Base-by-base conservation (phyloP, 2,888 invertebrate genomes). In the Leuctra nigra region DNA sequence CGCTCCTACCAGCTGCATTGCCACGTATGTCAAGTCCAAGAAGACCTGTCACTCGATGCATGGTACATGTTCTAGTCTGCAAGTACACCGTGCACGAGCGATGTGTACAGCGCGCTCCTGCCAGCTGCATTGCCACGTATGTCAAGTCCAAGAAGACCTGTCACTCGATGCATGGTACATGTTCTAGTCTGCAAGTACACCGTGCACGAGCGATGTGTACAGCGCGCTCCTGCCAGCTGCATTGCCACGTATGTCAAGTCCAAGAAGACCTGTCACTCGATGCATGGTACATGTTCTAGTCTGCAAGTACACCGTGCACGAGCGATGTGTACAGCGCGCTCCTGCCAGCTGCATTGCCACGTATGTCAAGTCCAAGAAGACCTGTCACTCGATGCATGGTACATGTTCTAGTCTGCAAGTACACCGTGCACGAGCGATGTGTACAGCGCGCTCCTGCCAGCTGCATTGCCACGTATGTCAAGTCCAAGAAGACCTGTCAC, bases 141-240 rank as follows among this genome's bases (percentile, higher is more conserved):
- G 91, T 92, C 58, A 96, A 96, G 74, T 92, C 93, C 46, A 89
- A 92, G 72, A 87, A 91, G 66, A 87, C 88, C 1, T 78, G 76
- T 25, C 80, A 86, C 71, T 75, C 77, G 74, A 29, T 75, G 96
- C 96, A n/a, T n/a, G n/a, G n/a, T n/a, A n/a, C n/a, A n/a, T n/a
- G n/a, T n/a, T n/a, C n/a, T n/a, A n/a, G n/a, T 97, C 74, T 97
- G 97, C 81, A 96, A 97, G 77, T 97, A 93, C 74, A 97, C 96
- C 1, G 97, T 96, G 1, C 97, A 97, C 73, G 97, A 97, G 72
- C 81, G 97, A n/a, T 97, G 97, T 74, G 97, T 97, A 13, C 91
- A 93, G 70, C 80, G 93, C 60, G 97, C 96, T 0, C 93, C 96
- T 0, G 90, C 94, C 6, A 93, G 91, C 44, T 97, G 97, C 72